Evolutionary conservation across 2,888 invertebrate genomes (phyloP), one percentile per base, ranked within the genome.

Genomic region (Brachypalpus laphriformis): DNA sequence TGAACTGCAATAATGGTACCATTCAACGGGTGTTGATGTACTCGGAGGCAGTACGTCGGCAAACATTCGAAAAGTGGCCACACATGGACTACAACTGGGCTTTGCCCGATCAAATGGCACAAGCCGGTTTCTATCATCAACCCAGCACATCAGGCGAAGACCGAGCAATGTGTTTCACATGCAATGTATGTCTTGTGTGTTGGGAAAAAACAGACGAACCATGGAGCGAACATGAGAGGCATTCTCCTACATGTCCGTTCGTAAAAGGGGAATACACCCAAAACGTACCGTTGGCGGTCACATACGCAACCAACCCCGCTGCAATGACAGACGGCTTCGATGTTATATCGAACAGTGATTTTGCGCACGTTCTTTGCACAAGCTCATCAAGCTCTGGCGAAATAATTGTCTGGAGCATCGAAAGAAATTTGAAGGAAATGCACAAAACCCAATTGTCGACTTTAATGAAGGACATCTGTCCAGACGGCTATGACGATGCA

Each of bases 51-150:
- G 96, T 97, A 83, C 93, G 98, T 51, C 94, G 97, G 88, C 96
- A 97, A 90, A 98, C 98, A 0, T 98, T 98, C 92, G 95, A 95
- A 87, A 95, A 96, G 90, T 98, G 98, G 98, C 98, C 98, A 1
- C 98, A 98, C 90, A 98, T 97, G 97, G 97, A 98, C 92, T 98
- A 98, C 93, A 98, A 98, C 92, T 98, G 98, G 98, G 98, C 98
- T 4, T 91, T 98, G 76, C 98, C 98, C 0, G 97, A 97, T 88
- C 97, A 97, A 90, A 98, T 98, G 98, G 98, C 98, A 4, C 98
- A 98, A 91, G 98, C 98, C 1, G 98, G 98, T 14, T 98, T 98
- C 92, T 98, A 98, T 93, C 98, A 98, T 92, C 97, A 98, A 91
- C 98, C 98, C 0, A 96, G 97, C 70, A 94, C 95, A 2, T 95